Conservation (phyloP, 2,797 vertebrate genomes). For the Merluccius polli region DNA sequence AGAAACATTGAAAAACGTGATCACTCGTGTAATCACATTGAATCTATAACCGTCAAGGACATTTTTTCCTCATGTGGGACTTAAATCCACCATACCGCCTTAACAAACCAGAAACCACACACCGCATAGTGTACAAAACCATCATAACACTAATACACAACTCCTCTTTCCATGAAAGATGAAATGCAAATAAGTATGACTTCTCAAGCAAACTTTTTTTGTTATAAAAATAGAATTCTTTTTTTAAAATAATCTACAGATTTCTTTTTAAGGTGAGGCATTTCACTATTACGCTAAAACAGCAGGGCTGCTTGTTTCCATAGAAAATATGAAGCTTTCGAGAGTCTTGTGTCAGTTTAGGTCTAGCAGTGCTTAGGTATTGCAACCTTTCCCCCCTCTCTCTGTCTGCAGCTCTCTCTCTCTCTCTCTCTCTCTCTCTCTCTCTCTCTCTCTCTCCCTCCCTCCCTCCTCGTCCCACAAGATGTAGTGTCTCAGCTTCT, state of each 20-base stretch:
- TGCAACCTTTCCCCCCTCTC: constrained; percentile 29
- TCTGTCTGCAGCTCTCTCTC: neutral
- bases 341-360: constrained; percentile 60
- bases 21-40: constrained; percentile 45
- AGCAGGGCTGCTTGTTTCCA: constrained; percentile 72
- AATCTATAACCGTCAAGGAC: constrained; percentile 60
- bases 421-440: constrained; percentile 33
- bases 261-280: constrained; percentile 79
- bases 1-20: constrained; percentile 68
- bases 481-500: constrained; percentile 58
- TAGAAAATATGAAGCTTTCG: constrained; percentile 73
- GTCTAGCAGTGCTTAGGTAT: constrained; percentile 37
- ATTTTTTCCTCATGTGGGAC: constrained; percentile 54
- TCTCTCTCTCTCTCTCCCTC: neutral
- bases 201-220: constrained; percentile 73
- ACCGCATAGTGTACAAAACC: constrained; percentile 75
- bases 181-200: constrained; percentile 75
- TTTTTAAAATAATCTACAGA: constrained; percentile 83
- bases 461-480: constrained; percentile 40
- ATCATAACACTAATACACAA: constrained; percentile 66
- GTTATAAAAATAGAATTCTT: constrained; percentile 83
- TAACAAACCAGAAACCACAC: constrained; percentile 68
- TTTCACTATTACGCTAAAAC: constrained; percentile 76
- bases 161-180: constrained; percentile 67
- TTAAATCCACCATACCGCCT: constrained; percentile 64